Evolutionary conservation across 2,113 vertebrate species (phyloP).

Genomic region (Haemorhous mexicanus): DNA sequence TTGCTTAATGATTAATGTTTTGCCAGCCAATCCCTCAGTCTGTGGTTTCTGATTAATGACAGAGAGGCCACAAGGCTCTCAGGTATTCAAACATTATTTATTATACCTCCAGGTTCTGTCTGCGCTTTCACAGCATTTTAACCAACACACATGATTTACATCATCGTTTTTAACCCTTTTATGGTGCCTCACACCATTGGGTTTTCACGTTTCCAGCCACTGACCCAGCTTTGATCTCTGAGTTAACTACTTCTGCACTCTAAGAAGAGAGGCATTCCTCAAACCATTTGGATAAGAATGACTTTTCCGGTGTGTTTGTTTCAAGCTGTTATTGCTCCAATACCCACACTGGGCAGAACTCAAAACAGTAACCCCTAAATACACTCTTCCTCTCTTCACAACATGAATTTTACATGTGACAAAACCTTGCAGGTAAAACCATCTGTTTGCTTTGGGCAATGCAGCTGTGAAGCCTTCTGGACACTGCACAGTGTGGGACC

Average conservation of each 20-base stretch:
- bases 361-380: neutral
- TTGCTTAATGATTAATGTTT: conserved; percentile 59
- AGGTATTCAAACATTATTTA: conserved; percentile 47
- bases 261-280: neutral
- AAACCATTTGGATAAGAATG: neutral
- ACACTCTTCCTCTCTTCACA: neutral
- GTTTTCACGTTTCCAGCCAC: neutral
- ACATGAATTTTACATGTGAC: neutral
- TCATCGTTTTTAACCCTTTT: conserved; percentile 10
- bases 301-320: conserved; percentile 3
- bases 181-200: neutral
- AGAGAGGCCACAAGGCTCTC: conserved; percentile 38
- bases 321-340: neutral
- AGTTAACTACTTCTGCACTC: neutral
- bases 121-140: conserved; percentile 27
- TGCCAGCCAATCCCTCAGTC: conserved; percentile 26
- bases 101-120: conserved; percentile 43
- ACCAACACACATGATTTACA: conserved; percentile 2
- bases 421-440: neutral
- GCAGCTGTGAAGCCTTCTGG: conserved; percentile 9
- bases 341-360: neutral
- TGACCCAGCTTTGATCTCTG: conserved; percentile 19
- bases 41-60: conserved; percentile 64
- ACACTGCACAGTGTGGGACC: neutral
- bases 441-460: conserved; percentile 15